These are phyloP conservation scores for Numenius phaeopus DNA, from an alignment of 2,797 vertebrate genomes.

Conservation along the genomic window DNA sequence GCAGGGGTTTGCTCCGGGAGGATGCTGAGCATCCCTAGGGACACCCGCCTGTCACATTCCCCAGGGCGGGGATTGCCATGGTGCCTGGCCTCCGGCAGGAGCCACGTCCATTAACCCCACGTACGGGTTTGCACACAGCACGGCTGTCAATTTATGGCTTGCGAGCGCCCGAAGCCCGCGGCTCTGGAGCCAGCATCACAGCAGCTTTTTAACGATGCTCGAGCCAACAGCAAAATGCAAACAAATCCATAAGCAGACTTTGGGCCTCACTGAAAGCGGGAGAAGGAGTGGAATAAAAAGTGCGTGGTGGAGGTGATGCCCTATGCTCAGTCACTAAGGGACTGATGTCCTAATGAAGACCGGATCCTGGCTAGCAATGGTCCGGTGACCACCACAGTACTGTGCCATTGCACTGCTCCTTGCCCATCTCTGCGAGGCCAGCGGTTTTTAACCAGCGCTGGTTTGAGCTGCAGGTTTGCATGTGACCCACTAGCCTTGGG, in stretches of 20 bases:
- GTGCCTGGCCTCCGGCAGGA: neutral
- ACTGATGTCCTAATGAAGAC: neutral
- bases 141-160: neutral
- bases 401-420: neutral
- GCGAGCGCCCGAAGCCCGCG: fast-evolving
- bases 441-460: neutral
- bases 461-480: fast-evolving
- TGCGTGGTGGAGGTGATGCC: fast-evolving
- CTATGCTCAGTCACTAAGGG: neutral
- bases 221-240: neutral
- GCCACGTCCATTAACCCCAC: fast-evolving
- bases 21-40: neutral
- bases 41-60: neutral
- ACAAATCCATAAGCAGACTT: neutral
- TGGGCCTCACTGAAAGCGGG: neutral
- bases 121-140: neutral
- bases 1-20: neutral
- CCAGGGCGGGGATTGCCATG: neutral
- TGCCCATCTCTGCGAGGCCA: neutral
- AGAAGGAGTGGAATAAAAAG: neutral
- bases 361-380: neutral
- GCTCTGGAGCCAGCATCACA: neutral
- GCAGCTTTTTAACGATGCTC: neutral
- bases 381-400: neutral
- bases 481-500: neutral